These are phyloP conservation scores for Brachystomella parvula DNA, from an alignment of 1,140 invertebrate genomes.

Conservation along the genomic window DNA sequence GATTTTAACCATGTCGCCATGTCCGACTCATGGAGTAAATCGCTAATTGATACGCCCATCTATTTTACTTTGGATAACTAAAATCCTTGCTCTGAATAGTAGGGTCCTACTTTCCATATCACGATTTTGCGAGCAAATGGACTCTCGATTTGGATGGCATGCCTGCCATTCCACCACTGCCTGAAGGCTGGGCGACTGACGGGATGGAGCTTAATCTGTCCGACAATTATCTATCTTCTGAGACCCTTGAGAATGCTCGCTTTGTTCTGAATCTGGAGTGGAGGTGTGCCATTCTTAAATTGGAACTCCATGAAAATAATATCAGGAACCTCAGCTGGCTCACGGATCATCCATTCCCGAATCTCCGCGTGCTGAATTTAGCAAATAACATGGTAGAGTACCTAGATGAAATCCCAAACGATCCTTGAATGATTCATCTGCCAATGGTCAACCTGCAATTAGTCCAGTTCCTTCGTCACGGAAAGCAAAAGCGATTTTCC, in stretches of 20 bases:
- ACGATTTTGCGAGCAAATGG: constrained; percentile 17
- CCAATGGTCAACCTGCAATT: background rate
- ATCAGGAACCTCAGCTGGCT: constrained; percentile 21
- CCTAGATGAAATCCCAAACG: constrained; percentile 16
- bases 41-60: background rate
- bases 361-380: constrained; percentile 27
- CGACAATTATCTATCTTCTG: constrained; percentile 28
- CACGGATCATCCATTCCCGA: constrained; percentile 25
- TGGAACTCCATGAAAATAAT: constrained; percentile 30
- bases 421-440: background rate
- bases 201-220: constrained; percentile 26
- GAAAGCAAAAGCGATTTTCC: constrained; percentile 21
- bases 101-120: background rate
- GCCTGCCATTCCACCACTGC: constrained; percentile 17
- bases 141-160: constrained; percentile 19
- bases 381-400: constrained; percentile 22
- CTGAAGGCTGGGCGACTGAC: background rate
- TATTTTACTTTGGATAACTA: background rate
- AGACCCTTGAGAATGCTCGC: background rate
- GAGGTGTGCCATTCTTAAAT: constrained; percentile 18
- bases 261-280: constrained; percentile 16
- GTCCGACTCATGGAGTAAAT: constrained; percentile 13
- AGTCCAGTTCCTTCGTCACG: background rate
- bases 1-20: constrained; percentile 18
- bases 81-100: background rate